These are phyloP conservation scores for Zeugodacus cucurbitae DNA, from an alignment of 1,140 invertebrate genomes.

Conservation along the genomic window DNA sequence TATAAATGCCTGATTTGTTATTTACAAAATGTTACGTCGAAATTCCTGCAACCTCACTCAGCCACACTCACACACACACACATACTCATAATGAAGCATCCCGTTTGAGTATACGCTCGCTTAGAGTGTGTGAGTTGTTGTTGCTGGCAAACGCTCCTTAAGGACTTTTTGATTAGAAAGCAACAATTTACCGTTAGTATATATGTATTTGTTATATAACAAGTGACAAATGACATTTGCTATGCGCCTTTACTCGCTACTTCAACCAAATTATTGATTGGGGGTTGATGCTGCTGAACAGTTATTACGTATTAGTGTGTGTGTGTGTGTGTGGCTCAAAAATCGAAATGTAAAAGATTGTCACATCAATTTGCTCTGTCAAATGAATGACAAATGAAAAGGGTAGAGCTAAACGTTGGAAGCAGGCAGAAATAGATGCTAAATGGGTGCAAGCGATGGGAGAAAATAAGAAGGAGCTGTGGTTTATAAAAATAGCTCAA, in stretches of 20 bases:
- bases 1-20: conserved; percentile 67
- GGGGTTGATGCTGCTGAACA: conserved; percentile 45
- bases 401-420: conserved; percentile 32
- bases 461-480: background rate
- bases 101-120: background rate
- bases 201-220: background rate
- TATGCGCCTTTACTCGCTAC: background rate
- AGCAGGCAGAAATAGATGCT: background rate
- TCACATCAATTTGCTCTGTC: conserved; percentile 48
- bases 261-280: background rate
- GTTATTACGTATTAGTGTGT: background rate
- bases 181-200: background rate
- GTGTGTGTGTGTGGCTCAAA: conserved; percentile 9
- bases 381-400: conserved; percentile 49
- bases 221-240: conserved; percentile 25
- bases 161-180: conserved; percentile 44
- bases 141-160: conserved; percentile 38
- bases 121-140: background rate
- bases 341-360: conserved; percentile 48
- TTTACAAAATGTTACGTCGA: conserved; percentile 63
- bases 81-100: background rate
- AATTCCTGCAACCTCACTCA: background rate
- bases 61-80: background rate
- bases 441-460: background rate
- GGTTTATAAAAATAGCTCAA: background rate